These are phyloP conservation scores for Pyrrhosoma nymphula DNA, from an alignment of 2,888 invertebrate species.

Conservation along the genomic window DNA sequence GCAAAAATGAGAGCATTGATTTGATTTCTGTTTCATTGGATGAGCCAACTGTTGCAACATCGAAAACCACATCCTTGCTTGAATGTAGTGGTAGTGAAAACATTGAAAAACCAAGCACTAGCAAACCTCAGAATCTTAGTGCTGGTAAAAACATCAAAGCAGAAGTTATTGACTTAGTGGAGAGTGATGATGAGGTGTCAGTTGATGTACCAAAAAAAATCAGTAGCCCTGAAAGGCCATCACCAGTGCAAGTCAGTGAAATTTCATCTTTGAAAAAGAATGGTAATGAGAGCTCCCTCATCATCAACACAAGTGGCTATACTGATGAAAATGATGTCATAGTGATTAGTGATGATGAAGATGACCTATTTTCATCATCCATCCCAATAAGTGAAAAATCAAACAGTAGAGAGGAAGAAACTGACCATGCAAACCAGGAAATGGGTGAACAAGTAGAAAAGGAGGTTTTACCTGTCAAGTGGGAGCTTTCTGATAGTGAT, in stretches of 20 bases:
- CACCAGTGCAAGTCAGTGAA: conserved; percentile 74
- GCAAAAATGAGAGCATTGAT: neutral
- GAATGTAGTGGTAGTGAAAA: neutral
- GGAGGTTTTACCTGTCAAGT: neutral
- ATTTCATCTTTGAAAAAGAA: conserved; percentile 70
- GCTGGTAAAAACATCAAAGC: neutral
- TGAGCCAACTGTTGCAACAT: neutral
- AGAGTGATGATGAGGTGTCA: conserved; percentile 80
- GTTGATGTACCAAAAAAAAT: conserved; percentile 75
- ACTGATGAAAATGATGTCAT: conserved; percentile 64
- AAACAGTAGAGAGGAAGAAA: neutral
- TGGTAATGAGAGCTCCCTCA: conserved; percentile 68
- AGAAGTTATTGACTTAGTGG: conserved; percentile 71
- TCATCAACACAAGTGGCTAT: conserved; percentile 44
- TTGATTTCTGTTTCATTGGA: neutral
- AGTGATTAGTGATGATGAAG: conserved; percentile 62
- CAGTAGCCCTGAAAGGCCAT: conserved; percentile 80
- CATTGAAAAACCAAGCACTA: neutral
- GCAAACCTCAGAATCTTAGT: neutral
- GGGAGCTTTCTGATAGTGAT: neutral
- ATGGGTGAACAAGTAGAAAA: conserved; percentile 10
- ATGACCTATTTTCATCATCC: conserved; percentile 45
- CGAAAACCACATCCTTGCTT: neutral
- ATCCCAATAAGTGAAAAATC: neutral
- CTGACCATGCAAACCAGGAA: neutral